Base-by-base conservation (phyloP, 1,140 invertebrate genomes). In the Acromyrmex heyeri region DNA sequence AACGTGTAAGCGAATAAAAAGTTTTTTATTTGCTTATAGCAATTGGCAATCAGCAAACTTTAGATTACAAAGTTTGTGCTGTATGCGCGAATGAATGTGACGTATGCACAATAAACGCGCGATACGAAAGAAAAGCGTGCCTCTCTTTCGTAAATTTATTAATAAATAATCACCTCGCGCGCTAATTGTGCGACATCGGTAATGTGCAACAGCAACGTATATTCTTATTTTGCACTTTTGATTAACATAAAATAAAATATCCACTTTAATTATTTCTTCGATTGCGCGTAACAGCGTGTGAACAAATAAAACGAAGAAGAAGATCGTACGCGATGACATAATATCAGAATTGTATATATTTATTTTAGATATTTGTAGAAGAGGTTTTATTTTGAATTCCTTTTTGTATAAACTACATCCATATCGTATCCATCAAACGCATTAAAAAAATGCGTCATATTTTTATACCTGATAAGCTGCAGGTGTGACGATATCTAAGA, bases 141-240 rank as follows among this genome's bases (percentile, higher is more conserved):
- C 50, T 34, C 50, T 34, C 50, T 38, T 64, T 34, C 6, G 64
- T 55, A 1, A 53, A 72, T 72, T 48, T 61, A 82, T 82, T 72
- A 81, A 81, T 81, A 69, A 69, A 61, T 73, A 59, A 82, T 72
- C 44, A 48, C 18, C 34, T 12, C 67, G 65, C 67, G 65, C 21
- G 14, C 10, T 82, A 73, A 72, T 81, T 57, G 24, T 59, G 65
- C 50, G 62, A 72, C 53, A 44, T 59, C 50, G 64, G 16, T 48
- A 81, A 70, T 48, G 38, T 2, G 65, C 30, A 18, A 50, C 38
- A 12, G 7, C 3, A 34, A 59, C 14, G 30, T 38, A 6, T 27
- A 30, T 30, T 24, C 21, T 70, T 81, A 27, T 57, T 81, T 81
- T 48, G n/a, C 1, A n/a, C 34, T 24, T 81, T 70, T 57, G 21